Base-by-base conservation (phyloP, 2,888 invertebrate species). In the Pimpla rufipes region DNA sequence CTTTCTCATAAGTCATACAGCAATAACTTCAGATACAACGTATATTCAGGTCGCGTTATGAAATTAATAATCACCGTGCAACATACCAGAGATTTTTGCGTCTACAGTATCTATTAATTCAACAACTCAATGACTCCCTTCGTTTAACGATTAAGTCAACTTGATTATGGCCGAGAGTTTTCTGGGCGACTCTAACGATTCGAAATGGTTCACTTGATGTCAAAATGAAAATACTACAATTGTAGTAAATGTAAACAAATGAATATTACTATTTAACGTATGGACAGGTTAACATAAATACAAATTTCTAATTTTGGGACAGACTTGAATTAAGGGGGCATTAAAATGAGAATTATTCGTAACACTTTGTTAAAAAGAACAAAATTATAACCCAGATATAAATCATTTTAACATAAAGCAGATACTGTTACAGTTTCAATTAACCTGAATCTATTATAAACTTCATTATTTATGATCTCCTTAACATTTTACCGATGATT, bases 401-500 rank as follows among this genome's bases (percentile, higher is more conserved):
- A 29, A 29, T 29, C 2, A 29, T 29, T 29, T 29, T 10, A n/a
- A 21, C 21, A 18, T 18, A 18, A 52, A 52, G 1, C 2, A 52
- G 18, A 52, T 2, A 52, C 18, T 5, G 18, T 52, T 21, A 16
- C 18, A 52, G 8, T 8, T 10, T 7, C 50, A 21, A 52, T 52
- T 21, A 52, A 52, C 2, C 10, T 7, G 5, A 16, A 52, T 21
- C 8, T 7, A 8, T 52, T 47, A n/a, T n/a, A 47, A 0, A 6
- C 18, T 52, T 18, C 18, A 18, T 18, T 52, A 52, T 52, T 52
- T 18, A 55, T 55, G 11, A 35, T 68, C n/a, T n/a, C 11, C n/a
- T 11, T 37, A 2, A 35, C 45, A 18, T 18, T 47, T 74, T 21
- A 68, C n/a, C 13, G 47, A 64, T 62, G 35, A 62, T 23, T n/a